Conservation (phyloP, 2,888 invertebrate genomes). For the Odontomyia ornata region DNA sequence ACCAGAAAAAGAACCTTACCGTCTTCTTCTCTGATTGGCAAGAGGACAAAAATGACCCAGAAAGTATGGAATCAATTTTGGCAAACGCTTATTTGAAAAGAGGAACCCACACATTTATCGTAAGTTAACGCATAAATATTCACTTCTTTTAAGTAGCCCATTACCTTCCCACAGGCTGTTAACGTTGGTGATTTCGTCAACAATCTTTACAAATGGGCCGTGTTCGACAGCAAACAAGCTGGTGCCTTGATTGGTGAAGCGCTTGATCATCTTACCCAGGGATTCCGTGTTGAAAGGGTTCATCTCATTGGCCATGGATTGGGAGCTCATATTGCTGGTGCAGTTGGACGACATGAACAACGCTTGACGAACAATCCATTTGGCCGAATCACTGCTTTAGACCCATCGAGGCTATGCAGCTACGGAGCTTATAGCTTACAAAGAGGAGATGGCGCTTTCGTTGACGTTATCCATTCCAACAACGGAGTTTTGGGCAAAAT, state of each 20-base stretch:
- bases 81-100: constrained; percentile 46
- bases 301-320: constrained; percentile 59
- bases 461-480: constrained; percentile 56
- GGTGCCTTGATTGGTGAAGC: constrained; percentile 40
- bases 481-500: constrained; percentile 54
- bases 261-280: constrained; percentile 31
- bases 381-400: constrained; percentile 61
- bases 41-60: neutral
- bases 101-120: constrained; percentile 48
- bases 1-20: constrained; percentile 38
- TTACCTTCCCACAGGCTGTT: constrained; percentile 10
- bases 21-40: constrained; percentile 46
- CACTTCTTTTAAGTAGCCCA: too few relatives aligned
- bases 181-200: constrained; percentile 35
- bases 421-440: constrained; percentile 55
- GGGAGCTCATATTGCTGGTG: constrained; percentile 61
- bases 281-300: constrained; percentile 56
- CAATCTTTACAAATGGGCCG: constrained; percentile 19
- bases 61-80: neutral
- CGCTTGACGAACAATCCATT: constrained; percentile 58
- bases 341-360: constrained; percentile 58
- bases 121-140: too few relatives aligned
- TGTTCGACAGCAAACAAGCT: constrained; percentile 32
- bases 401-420: constrained; percentile 57
- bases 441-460: constrained; percentile 55